These are phyloP conservation scores for Campylorhamphus procurvoides DNA, from an alignment of 2,113 vertebrate genomes.

Conservation along the genomic window DNA sequence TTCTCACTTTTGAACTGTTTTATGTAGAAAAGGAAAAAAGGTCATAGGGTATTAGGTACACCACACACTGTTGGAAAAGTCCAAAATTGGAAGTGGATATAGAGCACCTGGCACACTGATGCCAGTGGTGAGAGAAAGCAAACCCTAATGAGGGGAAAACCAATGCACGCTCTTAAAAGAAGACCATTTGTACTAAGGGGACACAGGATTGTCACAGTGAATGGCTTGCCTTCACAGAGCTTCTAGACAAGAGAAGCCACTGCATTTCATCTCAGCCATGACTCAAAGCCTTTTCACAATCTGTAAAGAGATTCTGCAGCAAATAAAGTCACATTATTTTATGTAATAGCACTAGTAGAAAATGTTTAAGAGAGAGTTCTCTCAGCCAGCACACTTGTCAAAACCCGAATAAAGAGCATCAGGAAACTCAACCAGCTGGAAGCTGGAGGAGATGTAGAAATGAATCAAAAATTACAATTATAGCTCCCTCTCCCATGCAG, in stretches of 20 bases:
- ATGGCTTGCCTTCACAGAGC: not conserved
- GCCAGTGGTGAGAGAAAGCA: not conserved
- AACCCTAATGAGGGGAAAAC: fast-evolving
- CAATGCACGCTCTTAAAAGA: not conserved
- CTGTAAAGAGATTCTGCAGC: not conserved
- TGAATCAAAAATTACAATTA: not conserved
- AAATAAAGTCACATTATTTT: not conserved
- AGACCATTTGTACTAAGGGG: not conserved
- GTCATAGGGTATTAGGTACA: not conserved
- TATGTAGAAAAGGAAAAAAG: not conserved
- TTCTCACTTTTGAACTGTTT: not conserved
- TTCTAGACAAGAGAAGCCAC: not conserved
- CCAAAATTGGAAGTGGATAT: not conserved
- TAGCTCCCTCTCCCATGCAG: not conserved
- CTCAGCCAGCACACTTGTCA: not conserved
- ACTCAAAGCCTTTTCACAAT: not conserved
- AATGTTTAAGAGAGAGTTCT: not conserved
- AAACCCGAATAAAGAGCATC: not conserved
- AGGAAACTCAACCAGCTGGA: not conserved
- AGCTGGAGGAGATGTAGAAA: not conserved
- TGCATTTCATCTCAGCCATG: not conserved
- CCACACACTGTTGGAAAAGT: not conserved
- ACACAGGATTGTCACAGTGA: not conserved
- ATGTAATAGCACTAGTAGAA: not conserved
- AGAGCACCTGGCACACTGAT: not conserved